phyloP scores from a whole-genome alignment of 2,888 invertebrate species.

The Chymomyza caudatula region DNA sequence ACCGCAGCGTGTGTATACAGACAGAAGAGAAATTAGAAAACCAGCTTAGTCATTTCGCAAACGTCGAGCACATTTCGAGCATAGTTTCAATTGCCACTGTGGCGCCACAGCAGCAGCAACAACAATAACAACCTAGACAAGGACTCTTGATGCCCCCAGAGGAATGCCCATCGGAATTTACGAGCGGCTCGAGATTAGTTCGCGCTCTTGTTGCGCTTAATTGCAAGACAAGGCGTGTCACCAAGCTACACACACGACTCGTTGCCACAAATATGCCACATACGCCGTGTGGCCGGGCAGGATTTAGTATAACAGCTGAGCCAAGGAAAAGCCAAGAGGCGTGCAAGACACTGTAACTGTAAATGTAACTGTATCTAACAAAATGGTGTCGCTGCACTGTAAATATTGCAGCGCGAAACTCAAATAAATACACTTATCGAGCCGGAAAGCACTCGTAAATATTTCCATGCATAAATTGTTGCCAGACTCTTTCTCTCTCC shows the following conservation, averaged over 20 bases:
- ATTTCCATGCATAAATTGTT: constrained; percentile 62
- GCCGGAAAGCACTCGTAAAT: constrained; percentile 54
- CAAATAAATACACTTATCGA: constrained; percentile 69
- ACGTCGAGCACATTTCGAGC: constrained; percentile 63
- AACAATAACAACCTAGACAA: not conserved
- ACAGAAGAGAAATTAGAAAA: constrained; percentile 57
- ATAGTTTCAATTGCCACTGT: constrained; percentile 56
- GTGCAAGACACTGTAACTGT: not conserved
- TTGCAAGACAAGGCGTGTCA: constrained; percentile 64
- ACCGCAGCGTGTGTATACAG: constrained; percentile 1
- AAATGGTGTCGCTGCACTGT: constrained; percentile 55
- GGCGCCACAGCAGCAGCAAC: not conserved
- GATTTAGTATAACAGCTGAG: not conserved
- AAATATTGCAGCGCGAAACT: constrained; percentile 46
- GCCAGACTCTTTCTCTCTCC: too few species aligned
- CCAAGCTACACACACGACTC: constrained; percentile 33
- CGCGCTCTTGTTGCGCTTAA: constrained; percentile 58
- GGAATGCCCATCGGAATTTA: constrained; percentile 65
- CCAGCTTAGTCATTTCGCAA: constrained; percentile 61
- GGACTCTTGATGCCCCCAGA: constrained; percentile 35
- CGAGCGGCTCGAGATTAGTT: constrained; percentile 69
- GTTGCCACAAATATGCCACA: constrained; percentile 38
- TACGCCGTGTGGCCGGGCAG: constrained; percentile 33
- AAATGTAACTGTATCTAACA: constrained; percentile 20
- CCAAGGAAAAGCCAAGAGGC: constrained; percentile 9